These are phyloP conservation scores for Melinaea marsaeus DNA, from an alignment of 2,888 invertebrate genomes.

Conservation along the genomic window DNA sequence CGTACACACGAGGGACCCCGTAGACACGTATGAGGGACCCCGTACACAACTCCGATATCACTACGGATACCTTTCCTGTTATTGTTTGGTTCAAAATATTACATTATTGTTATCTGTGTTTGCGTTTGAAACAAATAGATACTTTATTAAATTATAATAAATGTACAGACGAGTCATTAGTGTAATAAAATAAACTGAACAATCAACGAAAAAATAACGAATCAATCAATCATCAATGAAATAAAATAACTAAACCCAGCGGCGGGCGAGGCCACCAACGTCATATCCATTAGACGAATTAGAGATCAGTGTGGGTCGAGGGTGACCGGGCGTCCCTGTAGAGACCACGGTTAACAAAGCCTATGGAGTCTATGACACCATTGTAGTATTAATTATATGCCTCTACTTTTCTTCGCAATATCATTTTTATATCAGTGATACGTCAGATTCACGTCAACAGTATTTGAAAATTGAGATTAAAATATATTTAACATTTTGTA, in stretches of 20 bases:
- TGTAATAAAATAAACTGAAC: no score
- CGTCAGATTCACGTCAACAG: no score
- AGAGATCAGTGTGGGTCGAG: conserved; percentile 43
- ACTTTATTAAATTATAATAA: not conserved
- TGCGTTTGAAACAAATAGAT: not conserved
- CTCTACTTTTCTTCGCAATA: not conserved
- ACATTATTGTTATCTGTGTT: not conserved
- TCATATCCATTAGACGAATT: conserved; percentile 2
- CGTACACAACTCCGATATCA: not conserved
- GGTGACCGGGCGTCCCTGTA: conserved; percentile 31
- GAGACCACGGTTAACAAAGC: not conserved
- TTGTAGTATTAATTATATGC: not conserved
- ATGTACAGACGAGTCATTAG: not conserved
- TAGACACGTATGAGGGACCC: no score
- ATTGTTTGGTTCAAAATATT: conserved; percentile 28
- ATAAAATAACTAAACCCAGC: no score
- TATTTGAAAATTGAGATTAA: no score
- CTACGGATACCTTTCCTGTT: conserved; percentile 30
- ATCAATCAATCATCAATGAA: no score
- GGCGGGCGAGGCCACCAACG: not conserved
- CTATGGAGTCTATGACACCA: not conserved
- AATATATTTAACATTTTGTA: no score
- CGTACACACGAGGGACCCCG: no score
- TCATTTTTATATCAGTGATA: no score
- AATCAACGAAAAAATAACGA: no score